Percentiles rank a stretch among this genome's conserved stretches.
Conservation (phyloP, 2,113 vertebrate genomes). For the Onychorhynchus coronatus region DNA sequence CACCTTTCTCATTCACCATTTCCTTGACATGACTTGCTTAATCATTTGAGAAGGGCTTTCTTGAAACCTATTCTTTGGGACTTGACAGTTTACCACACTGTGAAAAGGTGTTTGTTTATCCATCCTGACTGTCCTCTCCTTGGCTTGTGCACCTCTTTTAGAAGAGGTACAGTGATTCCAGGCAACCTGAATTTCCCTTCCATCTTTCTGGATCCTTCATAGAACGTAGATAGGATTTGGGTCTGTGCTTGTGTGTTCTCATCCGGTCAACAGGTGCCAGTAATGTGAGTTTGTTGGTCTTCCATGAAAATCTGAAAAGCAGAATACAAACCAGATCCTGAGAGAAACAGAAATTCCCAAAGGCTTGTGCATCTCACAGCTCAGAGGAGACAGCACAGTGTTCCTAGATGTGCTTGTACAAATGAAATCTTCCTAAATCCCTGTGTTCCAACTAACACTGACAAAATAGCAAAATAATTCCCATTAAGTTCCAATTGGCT, state of each 20-base stretch:
- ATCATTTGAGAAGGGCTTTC: not conserved
- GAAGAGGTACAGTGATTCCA: not conserved
- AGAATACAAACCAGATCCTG: constrained; percentile 20
- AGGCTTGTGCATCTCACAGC: constrained; percentile 44
- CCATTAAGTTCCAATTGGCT: constrained; percentile 37
- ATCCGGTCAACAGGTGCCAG: constrained; percentile 16
- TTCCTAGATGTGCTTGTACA: constrained; percentile 51
- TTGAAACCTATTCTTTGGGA: not conserved
- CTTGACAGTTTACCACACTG: not conserved
- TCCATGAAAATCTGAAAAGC: constrained; percentile 40
- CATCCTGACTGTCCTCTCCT: not conserved
- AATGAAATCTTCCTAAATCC: constrained; percentile 67
- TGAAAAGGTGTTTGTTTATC: not conserved
- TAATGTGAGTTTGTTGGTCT: constrained; percentile 7
- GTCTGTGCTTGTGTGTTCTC: constrained; percentile 10
- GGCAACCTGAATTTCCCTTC: constrained; percentile 50
- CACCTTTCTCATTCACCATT: not conserved
- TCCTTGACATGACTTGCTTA: not conserved
- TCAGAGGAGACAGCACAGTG: constrained; percentile 26
- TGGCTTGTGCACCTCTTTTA: constrained; percentile 35
- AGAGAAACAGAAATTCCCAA: constrained; percentile 36
- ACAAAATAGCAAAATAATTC: constrained; percentile 64
- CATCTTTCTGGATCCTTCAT: constrained; percentile 12
- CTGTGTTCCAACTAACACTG: constrained; percentile 64
- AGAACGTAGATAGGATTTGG: constrained; percentile 2